phyloP scores from a whole-genome alignment of 2,888 invertebrate genomes.

The Crepidodera aurea region DNA sequence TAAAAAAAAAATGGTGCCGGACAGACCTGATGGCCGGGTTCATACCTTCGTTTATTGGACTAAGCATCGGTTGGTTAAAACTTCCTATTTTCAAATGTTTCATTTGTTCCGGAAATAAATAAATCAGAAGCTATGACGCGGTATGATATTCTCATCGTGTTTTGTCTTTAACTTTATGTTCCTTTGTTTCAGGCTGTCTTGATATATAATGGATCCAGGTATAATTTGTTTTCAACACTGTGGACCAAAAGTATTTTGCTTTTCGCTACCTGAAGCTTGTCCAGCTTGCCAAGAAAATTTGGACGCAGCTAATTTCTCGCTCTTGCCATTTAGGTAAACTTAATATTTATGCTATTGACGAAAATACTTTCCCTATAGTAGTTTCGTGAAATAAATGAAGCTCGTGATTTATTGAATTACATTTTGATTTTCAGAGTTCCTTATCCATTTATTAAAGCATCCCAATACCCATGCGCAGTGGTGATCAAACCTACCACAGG shows the following conservation, averaged over 20 bases:
- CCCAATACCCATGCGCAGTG: slow-evolving; percentile 80
- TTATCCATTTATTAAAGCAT: slow-evolving; percentile 85
- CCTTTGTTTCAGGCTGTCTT: slow-evolving; percentile 15
- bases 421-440: slow-evolving; percentile 72
- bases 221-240: slow-evolving; percentile 94
- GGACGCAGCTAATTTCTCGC: slow-evolving; percentile 64
- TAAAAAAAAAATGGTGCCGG: too few relatives aligned
- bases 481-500: slow-evolving; percentile 89
- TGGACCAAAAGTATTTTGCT: slow-evolving; percentile 82
- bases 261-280: slow-evolving; percentile 78
- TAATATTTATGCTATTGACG: too few relatives aligned
- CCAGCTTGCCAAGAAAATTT: slow-evolving; percentile 79
- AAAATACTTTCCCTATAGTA: too few relatives aligned
- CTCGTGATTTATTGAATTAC: background rate
- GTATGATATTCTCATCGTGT: too few relatives aligned
- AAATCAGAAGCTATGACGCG: too few relatives aligned
- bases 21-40: too few relatives aligned
- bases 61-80: too few relatives aligned
- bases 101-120: too few relatives aligned
- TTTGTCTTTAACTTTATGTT: too few relatives aligned
- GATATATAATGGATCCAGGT: slow-evolving; percentile 72
- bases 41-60: too few relatives aligned
- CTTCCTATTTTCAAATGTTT: too few relatives aligned
- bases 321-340: slow-evolving; percentile 77
- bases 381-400: too few relatives aligned